Evolutionary conservation across 2,113 vertebrate genomes (phyloP), one percentile per base, ranked within the genome.

Genomic region (Nanorana parkeri): DNA sequence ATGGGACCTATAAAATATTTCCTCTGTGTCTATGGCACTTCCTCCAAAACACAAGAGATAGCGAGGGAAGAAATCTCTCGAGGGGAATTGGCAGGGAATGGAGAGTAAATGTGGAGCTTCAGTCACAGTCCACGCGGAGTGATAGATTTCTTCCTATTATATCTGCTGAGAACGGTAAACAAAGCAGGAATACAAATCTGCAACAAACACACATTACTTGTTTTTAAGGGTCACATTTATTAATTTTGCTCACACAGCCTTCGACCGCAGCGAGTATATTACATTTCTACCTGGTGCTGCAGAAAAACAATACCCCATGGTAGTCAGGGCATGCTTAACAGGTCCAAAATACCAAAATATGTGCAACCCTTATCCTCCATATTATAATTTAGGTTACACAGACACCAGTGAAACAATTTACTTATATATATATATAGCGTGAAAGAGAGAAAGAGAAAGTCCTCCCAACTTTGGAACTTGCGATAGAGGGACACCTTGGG

Each of bases 1-100:
- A 88, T 88, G 86, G 84, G 76, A 80, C 80, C 85, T 77, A 88
- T 85, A 84, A 87, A 88, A 78, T 66, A 85, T 82, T 68, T 67
- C 78, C 75, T 86, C 71, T 77, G 47, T 60, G 71, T 82, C 80
- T 26, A 54, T 68, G 64, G 71, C 80, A 82, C 79, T 81, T 65
- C 47, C 60, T 65, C 19, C 71, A 24, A 67, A 82, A 52, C 80
- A 26, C 21, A 75, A 75, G 41, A 60, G 80, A 67, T 56, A 66
- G 28, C 15, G 73, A 26, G 71, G 80, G 21, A 61, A 82, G 51
- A 81, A 26, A 68, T 68, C 71, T 58, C 54, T 56, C 61, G 29
- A 23, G 63, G 71, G 69, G 52, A 64, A 83, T 41, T 23, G 71
- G 21, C 26, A 23, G 23, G 52, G 63, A 47, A 58, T 23, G 54